Conservation (phyloP, 2,888 invertebrate genomes). For the Protodeltote pygarga region DNA sequence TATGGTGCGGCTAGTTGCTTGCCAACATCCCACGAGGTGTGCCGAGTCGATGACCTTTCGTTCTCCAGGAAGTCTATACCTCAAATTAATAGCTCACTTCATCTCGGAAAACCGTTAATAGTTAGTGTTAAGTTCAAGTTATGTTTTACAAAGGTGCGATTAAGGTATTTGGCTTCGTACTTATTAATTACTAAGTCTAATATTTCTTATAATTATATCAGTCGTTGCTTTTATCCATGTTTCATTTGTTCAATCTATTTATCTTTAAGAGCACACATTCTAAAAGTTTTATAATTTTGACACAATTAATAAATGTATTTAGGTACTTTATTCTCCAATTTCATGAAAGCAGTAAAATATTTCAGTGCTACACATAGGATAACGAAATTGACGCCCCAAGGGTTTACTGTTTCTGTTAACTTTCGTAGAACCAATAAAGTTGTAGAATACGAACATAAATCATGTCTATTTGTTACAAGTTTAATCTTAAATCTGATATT, state of each 20-base stretch:
- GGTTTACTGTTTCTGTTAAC: conserved; percentile 54
- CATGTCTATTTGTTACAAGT: conserved; percentile 57
- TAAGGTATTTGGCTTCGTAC: no score
- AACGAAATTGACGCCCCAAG: conserved; percentile 50
- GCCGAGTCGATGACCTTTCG: conserved; percentile 69
- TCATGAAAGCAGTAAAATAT: conserved; percentile 49
- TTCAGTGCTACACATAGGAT: conserved; percentile 52
- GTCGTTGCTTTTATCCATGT: no score
- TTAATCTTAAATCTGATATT: conserved; percentile 50
- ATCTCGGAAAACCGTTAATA: conserved; percentile 51
- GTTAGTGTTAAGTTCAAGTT: conserved; percentile 31
- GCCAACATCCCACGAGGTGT: conserved; percentile 77
- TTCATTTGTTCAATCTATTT: no score
- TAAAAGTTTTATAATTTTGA: no score
- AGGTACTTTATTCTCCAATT: conserved; percentile 13
- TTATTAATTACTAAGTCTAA: no score
- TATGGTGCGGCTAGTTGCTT: conserved; percentile 54
- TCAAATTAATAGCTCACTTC: conserved; percentile 72
- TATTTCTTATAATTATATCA: no score
- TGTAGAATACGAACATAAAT: conserved; percentile 62
- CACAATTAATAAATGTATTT: no score
- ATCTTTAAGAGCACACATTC: no score
- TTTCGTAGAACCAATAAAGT: conserved; percentile 65
- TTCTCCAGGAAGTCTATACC: conserved; percentile 71
- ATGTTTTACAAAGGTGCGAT: conserved; percentile 10